Evolutionary conservation across 2,797 vertebrate species (phyloP), one percentile per base, ranked within the genome.

Genomic region (Sebastiscus albofasciatus): DNA sequence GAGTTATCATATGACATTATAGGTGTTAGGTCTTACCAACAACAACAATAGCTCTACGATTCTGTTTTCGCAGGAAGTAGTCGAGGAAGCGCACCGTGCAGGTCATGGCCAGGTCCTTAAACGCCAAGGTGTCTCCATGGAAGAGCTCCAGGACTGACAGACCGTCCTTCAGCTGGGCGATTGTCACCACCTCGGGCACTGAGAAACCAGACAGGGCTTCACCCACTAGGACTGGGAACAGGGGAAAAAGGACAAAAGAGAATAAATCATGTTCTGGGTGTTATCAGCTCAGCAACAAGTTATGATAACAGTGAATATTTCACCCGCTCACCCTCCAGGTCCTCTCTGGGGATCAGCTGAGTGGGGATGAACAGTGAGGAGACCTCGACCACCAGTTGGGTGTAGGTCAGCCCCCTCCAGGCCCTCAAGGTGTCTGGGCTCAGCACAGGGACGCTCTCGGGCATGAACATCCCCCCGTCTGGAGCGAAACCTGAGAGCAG

Each of bases 391-490:
- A 99, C 97, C 87, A 99, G 92, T 61, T 93, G 77, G 0, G 65
- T 82, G 90, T 98, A 99, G 76, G 95, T 89, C 27, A 97, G 92
- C 1, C 12, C 22, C 64, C 89, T 95, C 98, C 98, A 99, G 34
- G 27, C 55, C 54, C 12, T 55, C 72, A 99, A 82, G 1, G 93
- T 96, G 72, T 94, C 83, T 3, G 49, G 6, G 3, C 89, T 89
- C 82, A 99, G 90, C 1, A 5, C 59, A 0, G 98, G 98, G 12
- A 99, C 16, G 11, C 1, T 74, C 85, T 96, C 95, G 0, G 98
- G 98, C 97, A 99, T 96, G 82, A 97, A 98, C 93, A 99, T 98
- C 3, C 98, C 98, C 0, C 97, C 97, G 0, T 99, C 98, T 0
- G 95, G 85, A 0, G 98, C 97, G 0, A 93, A 99, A 18, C 98